Evolutionary conservation across 2,888 invertebrate species (phyloP).

Genomic region (Pyralis farinalis): DNA sequence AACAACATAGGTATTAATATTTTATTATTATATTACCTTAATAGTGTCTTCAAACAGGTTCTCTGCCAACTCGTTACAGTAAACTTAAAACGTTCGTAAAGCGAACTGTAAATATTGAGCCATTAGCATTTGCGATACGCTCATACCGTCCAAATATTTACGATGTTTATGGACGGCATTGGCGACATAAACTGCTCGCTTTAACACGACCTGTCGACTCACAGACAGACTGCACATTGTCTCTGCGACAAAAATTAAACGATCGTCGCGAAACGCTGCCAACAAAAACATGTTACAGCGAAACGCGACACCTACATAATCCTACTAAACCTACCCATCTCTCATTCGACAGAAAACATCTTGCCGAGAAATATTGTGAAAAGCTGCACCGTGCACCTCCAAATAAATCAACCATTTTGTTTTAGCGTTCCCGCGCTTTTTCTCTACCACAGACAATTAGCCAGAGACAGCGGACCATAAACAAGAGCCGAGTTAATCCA

Average conservation of each 20-base stretch:
- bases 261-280: conserved; percentile 39
- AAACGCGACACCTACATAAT: conserved; percentile 50
- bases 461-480: conserved; percentile 61
- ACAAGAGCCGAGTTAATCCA: conserved; percentile 66
- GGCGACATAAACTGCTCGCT: conserved; percentile 4
- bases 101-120: conserved; percentile 39
- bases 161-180: conserved; percentile 23
- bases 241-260: conserved; percentile 16
- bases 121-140: conserved; percentile 30
- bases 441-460: conserved; percentile 67
- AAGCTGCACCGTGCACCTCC: conserved; percentile 48
- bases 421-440: conserved; percentile 58
- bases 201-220: background rate
- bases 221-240: background rate
- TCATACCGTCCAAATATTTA: conserved; percentile 42
- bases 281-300: conserved; percentile 61
- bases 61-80: conserved; percentile 1
- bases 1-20: background rate
- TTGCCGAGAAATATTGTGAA: conserved; percentile 72
- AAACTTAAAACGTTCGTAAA: conserved; percentile 4
- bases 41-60: background rate
- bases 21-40: background rate
- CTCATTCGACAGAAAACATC: conserved; percentile 73
- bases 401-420: conserved; percentile 69
- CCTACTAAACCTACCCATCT: conserved; percentile 49